phyloP scores from a whole-genome alignment of 2,888 invertebrate genomes.

The Sisyra terminalis region DNA sequence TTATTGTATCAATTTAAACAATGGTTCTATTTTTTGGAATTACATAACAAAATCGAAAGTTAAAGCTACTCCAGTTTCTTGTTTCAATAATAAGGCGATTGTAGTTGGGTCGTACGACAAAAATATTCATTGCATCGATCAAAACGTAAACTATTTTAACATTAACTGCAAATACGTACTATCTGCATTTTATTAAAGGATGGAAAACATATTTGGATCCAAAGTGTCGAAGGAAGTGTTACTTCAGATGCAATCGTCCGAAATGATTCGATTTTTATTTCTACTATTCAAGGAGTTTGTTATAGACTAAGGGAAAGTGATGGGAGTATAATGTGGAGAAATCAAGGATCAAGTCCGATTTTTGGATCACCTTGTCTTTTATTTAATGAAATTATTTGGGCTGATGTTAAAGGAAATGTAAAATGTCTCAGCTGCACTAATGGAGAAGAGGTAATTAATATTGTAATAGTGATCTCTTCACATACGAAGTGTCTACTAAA shows the following conservation, averaged over 20 bases:
- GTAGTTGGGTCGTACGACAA: slow-evolving; percentile 61
- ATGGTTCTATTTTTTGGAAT: slow-evolving; percentile 41
- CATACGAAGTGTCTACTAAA: slow-evolving; percentile 9
- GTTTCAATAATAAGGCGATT: slow-evolving; percentile 25
- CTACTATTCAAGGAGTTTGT: slow-evolving; percentile 41
- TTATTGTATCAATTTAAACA: slow-evolving; percentile 41
- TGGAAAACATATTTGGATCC: slow-evolving; percentile 26
- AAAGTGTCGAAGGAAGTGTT: slow-evolving; percentile 27
- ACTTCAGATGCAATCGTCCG: slow-evolving; percentile 30
- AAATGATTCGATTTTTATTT: slow-evolving; percentile 28
- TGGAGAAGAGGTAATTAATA: slow-evolving; percentile 33
- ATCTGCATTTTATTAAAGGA: slow-evolving; percentile 34
- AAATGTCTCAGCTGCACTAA: slow-evolving; percentile 32
- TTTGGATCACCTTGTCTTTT: slow-evolving; percentile 45
- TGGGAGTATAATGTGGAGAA: slow-evolving; percentile 40
- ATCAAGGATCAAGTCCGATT: slow-evolving; percentile 38
- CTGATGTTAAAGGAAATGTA: slow-evolving; percentile 37
- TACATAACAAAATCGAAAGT: slow-evolving; percentile 42
- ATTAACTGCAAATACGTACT: no score
- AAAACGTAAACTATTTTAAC: slow-evolving; percentile 26
- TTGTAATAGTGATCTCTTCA: no score
- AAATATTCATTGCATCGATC: slow-evolving; percentile 38
- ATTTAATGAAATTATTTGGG: slow-evolving; percentile 34
- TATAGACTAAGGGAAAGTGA: slow-evolving; percentile 31
- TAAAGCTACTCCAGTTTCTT: slow-evolving; percentile 40